phyloP scores from a whole-genome alignment of 2,888 invertebrate species.

The Phalera bucephala region DNA sequence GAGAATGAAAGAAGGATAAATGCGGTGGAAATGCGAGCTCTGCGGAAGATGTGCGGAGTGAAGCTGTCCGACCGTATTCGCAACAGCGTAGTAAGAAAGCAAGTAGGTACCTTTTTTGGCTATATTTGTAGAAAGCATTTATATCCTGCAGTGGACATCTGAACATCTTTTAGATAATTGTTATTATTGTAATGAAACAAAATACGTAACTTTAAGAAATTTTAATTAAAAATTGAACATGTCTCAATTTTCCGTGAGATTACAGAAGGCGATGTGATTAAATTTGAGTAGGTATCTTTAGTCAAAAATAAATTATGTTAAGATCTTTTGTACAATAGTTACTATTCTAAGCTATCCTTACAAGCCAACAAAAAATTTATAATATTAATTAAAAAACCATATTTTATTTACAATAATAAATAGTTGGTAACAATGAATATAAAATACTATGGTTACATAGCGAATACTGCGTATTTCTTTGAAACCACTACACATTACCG shows the following conservation, averaged over 20 bases:
- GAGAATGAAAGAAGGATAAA: too few species aligned
- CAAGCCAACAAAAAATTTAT: constrained; percentile 11
- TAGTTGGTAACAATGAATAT: constrained; percentile 31
- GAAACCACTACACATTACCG: constrained; percentile 31
- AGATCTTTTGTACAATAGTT: constrained; percentile 7
- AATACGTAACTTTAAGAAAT: too few species aligned
- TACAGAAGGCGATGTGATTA: constrained; percentile 12
- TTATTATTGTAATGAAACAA: too few species aligned
- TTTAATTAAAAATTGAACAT: constrained; percentile 13
- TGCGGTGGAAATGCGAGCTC: too few species aligned
- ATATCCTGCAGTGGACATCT: too few species aligned
- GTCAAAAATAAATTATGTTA: constrained; percentile 18
- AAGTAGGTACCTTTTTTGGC: too few species aligned
- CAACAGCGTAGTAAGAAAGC: too few species aligned
- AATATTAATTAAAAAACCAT: constrained; percentile 22
- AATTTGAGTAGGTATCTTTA: constrained; percentile 6
- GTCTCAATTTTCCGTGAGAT: constrained; percentile 17
- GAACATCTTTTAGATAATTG: too few species aligned
- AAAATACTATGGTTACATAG: constrained; percentile 36
- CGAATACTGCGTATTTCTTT: constrained; percentile 38
- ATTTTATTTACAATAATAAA: constrained; percentile 30
- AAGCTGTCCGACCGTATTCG: too few species aligned
- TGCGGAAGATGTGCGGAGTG: too few species aligned
- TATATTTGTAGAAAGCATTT: too few species aligned
- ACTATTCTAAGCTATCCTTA: constrained; percentile 18